Percentiles rank a stretch among this genome's conserved stretches.
These are phyloP conservation scores for Etheostoma perlongum DNA, from an alignment of 2,797 vertebrate genomes.

Conservation along the genomic window DNA sequence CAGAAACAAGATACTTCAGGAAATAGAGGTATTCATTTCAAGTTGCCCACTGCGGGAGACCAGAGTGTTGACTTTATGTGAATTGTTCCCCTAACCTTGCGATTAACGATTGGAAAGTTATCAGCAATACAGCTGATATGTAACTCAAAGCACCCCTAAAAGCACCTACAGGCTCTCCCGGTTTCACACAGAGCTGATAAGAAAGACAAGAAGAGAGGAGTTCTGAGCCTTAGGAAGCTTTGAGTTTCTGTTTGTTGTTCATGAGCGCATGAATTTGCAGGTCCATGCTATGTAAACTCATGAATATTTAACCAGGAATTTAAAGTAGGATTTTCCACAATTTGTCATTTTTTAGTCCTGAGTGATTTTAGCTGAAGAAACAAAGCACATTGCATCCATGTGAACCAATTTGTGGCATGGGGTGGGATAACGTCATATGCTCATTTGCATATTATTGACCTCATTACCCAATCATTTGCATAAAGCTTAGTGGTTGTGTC, in stretches of 20 bases:
- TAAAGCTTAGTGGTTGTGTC: no score
- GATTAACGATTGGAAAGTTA: slow-evolving; percentile 57
- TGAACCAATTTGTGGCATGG: no score
- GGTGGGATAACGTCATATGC: no score
- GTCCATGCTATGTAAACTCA: slow-evolving; percentile 29
- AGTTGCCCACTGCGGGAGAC: slow-evolving; percentile 21
- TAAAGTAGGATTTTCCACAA: background rate
- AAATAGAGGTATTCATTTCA: slow-evolving; percentile 28
- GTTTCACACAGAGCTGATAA: slow-evolving; percentile 20
- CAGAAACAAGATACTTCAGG: background rate
- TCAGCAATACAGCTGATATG: slow-evolving; percentile 45
- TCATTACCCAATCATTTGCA: no score
- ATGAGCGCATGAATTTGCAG: slow-evolving; percentile 9
- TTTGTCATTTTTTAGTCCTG: slow-evolving; percentile 18
- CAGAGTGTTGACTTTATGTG: slow-evolving; percentile 35
- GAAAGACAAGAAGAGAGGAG: slow-evolving; percentile 3
- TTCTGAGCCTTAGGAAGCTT: slow-evolving; percentile 4
- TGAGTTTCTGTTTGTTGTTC: slow-evolving; percentile 12
- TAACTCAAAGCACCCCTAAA: slow-evolving; percentile 28
- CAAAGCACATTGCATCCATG: slow-evolving; percentile 1
- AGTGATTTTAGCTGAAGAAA: slow-evolving; percentile 30
- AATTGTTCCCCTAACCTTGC: slow-evolving; percentile 34
- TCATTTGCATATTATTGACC: no score
- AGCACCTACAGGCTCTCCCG: slow-evolving; percentile 12
- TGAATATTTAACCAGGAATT: slow-evolving; percentile 30